Percentiles rank a stretch among this genome's conserved stretches.
These are phyloP conservation scores for Tenodera sinensis DNA, from an alignment of 2,888 invertebrate species.

Conservation along the genomic window DNA sequence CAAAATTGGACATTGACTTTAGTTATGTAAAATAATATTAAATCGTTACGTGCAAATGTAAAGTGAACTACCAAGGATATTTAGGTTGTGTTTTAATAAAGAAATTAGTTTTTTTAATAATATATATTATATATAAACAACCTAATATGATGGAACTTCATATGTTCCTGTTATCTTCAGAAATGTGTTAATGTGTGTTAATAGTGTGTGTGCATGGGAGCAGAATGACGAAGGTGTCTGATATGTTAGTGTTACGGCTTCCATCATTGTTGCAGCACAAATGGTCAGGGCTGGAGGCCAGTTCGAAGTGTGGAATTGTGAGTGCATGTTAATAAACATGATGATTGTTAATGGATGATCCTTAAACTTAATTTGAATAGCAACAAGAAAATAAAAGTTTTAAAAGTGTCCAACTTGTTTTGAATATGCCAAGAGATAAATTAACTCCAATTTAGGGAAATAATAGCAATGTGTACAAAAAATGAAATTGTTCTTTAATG, in stretches of 20 bases:
- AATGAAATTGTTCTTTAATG: background rate
- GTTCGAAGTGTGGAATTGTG: background rate
- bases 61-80: slow-evolving; percentile 14
- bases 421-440: background rate
- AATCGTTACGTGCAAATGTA: slow-evolving; percentile 10
- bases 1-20: slow-evolving; percentile 7
- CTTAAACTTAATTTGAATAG: slow-evolving; percentile 5
- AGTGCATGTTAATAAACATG: slow-evolving; percentile 5
- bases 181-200: slow-evolving; percentile 20
- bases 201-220: background rate
- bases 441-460: background rate
- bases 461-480: background rate
- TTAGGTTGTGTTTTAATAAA: slow-evolving; percentile 33
- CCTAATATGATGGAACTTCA: background rate
- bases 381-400: slow-evolving; percentile 9
- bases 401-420: slow-evolving; percentile 3
- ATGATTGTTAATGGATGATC: slow-evolving; percentile 1
- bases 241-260: slow-evolving; percentile 20
- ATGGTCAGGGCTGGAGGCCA: slow-evolving; percentile 1
- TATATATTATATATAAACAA: slow-evolving; percentile 17
- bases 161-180: slow-evolving; percentile 15
- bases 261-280: slow-evolving; percentile 17
- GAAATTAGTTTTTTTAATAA: slow-evolving; percentile 29
- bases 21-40: background rate
- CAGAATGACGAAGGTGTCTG: background rate